A percentile compares a stretch with the other conserved stretches of the same genome.
Evolutionary conservation across 2,797 vertebrate genomes (phyloP).

Genomic region (Chaunax sp.): DNA sequence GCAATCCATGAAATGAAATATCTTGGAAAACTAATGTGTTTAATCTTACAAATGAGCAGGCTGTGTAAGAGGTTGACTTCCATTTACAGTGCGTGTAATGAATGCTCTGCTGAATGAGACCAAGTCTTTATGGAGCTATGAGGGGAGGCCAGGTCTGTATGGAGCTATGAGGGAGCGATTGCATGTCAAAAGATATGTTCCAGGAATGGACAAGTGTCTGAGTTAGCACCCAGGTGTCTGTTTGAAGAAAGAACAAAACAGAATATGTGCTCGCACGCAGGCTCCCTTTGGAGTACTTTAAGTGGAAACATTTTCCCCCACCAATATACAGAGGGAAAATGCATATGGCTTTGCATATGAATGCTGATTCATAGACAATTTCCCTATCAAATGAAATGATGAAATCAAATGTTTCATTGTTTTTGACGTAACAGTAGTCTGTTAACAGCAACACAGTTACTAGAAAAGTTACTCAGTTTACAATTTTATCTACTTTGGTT

Average conservation of each 20-base stretch:
- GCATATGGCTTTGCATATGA: conserved; percentile 43
- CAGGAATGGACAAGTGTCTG: conserved; percentile 71
- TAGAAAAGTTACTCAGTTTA: too few relatives aligned
- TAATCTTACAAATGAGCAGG: conserved; percentile 66
- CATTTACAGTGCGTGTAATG: conserved; percentile 60
- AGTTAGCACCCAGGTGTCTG: conserved; percentile 57
- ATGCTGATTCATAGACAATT: conserved; percentile 47
- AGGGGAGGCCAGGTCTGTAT: conserved; percentile 53
- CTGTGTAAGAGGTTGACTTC: conserved; percentile 45
- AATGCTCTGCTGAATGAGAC: conserved; percentile 61
- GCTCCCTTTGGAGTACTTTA: conserved; percentile 62
- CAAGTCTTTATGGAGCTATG: conserved; percentile 49
- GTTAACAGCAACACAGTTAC: conserved; percentile 41
- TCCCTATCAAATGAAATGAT: conserved; percentile 58
- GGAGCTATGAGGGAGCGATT: conserved; percentile 62
- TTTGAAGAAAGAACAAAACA: conserved; percentile 64
- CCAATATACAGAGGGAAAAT: conserved; percentile 40
- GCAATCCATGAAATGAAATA: conserved; percentile 70
- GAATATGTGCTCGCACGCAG: conserved; percentile 55
- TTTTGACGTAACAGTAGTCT: conserved; percentile 26
- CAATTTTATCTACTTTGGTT: too few relatives aligned
- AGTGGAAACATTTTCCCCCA: conserved; percentile 63
- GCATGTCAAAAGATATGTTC: conserved; percentile 75
- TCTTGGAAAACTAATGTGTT: conserved; percentile 70
- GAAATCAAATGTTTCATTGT: conserved; percentile 68